These are phyloP conservation scores for Ciconia stormi DNA, from an alignment of 2,113 vertebrate genomes.

Conservation along the genomic window DNA sequence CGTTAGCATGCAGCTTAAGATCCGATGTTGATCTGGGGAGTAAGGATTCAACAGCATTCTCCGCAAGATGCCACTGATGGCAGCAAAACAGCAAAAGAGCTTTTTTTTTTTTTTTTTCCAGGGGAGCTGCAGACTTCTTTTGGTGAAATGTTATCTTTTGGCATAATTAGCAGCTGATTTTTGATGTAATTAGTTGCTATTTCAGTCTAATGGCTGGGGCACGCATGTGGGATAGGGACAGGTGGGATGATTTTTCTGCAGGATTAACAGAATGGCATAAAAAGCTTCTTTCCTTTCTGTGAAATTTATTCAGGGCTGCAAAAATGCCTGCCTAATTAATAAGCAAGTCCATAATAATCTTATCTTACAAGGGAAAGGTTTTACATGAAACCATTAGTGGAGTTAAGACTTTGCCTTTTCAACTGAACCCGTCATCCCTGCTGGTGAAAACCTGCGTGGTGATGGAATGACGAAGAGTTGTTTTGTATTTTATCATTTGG, in stretches of 20 bases:
- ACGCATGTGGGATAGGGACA: background rate
- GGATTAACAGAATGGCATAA: conserved; percentile 9
- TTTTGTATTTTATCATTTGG: background rate
- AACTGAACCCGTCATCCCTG: background rate
- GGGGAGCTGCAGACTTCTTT: background rate
- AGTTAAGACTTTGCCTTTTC: conserved; percentile 26
- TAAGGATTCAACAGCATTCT: background rate
- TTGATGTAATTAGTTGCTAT: background rate
- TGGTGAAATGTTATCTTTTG: background rate
- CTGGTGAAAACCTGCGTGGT: background rate
- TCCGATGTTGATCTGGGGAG: background rate
- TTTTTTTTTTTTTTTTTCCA: background rate
- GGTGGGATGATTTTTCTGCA: background rate
- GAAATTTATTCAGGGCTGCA: conserved; percentile 46
- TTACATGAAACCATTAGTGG: conserved; percentile 24
- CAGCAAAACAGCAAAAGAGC: background rate
- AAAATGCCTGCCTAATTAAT: conserved; percentile 64
- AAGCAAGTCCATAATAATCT: conserved; percentile 39
- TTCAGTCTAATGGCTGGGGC: background rate
- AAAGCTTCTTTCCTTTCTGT: conserved; percentile 40
- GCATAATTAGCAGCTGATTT: background rate
- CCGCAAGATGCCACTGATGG: background rate
- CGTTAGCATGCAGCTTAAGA: background rate
- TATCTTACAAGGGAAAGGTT: conserved; percentile 36
- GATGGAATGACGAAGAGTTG: background rate